These are phyloP conservation scores for Tokudaia muenninki DNA, from an alignment of 2,797 vertebrate species.

Conservation along the genomic window DNA sequence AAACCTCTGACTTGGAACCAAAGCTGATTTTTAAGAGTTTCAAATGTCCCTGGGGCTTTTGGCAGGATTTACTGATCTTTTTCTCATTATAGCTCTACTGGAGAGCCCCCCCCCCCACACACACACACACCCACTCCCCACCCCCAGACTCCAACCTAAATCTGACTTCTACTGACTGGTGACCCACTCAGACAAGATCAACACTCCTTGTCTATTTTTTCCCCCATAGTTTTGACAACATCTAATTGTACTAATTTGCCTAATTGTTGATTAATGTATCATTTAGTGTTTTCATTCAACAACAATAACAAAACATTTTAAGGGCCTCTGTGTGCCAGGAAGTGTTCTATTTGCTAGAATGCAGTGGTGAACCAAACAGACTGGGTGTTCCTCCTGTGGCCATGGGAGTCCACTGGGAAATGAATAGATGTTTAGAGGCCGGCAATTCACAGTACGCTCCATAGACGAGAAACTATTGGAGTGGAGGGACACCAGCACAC, in stretches of 20 bases:
- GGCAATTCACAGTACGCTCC: background rate
- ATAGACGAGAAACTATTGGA: background rate
- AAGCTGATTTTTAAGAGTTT: background rate
- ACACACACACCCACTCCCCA: too few species aligned
- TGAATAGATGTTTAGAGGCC: background rate
- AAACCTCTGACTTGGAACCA: background rate
- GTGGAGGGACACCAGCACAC: background rate
- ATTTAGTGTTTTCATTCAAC: slow-evolving; percentile 49
- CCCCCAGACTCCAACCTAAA: background rate
- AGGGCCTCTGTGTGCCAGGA: slow-evolving; percentile 4
- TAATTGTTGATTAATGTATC: slow-evolving; percentile 16
- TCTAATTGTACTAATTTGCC: slow-evolving; percentile 12
- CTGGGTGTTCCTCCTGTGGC: background rate
- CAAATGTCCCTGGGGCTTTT: background rate
- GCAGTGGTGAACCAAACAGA: background rate
- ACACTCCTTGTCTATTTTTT: background rate
- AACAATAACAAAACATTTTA: background rate
- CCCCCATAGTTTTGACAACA: background rate
- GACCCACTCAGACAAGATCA: background rate
- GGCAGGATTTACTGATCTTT: background rate
- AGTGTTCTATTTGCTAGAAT: background rate
- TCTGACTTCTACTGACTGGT: background rate
- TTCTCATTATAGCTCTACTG: background rate
- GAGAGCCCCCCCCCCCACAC: background rate
- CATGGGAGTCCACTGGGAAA: background rate